Evolutionary conservation across 2,888 invertebrate species (phyloP).

Genomic region (Colletes collaris): DNA sequence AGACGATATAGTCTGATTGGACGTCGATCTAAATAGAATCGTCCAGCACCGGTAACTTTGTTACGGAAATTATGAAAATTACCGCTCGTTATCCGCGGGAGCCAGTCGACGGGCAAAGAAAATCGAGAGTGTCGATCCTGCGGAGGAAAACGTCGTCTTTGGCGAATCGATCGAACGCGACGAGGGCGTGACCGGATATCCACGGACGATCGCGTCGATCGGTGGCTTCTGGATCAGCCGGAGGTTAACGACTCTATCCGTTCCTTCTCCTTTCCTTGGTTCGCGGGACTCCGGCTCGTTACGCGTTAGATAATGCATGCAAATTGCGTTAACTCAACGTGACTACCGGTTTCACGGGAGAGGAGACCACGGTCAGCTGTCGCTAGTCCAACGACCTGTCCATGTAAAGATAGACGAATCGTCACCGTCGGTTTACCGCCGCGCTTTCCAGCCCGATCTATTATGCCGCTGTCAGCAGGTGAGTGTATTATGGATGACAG

Average conservation of each 20-base stretch:
- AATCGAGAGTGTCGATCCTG: slow-evolving; percentile 17
- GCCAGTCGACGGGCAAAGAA: not conserved
- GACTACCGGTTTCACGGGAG: slow-evolving; percentile 66
- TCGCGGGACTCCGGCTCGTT: slow-evolving; percentile 53
- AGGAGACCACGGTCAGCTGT: slow-evolving; percentile 47
- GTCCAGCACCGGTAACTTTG: slow-evolving; percentile 1
- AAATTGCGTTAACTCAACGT: slow-evolving; percentile 74
- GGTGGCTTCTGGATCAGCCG: slow-evolving; percentile 14
- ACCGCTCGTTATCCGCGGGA: slow-evolving; percentile 6
- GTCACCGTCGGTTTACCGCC: slow-evolving; percentile 52
- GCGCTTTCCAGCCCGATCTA: slow-evolving; percentile 51
- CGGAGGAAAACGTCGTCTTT: slow-evolving; percentile 13
- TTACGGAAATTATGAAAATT: slow-evolving; percentile 11
- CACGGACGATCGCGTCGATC: slow-evolving; percentile 14
- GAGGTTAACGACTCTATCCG: slow-evolving; percentile 60
- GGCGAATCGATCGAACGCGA: slow-evolving; percentile 3
- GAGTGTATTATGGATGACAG: slow-evolving; percentile 68
- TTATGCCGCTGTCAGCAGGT: slow-evolving; percentile 59
- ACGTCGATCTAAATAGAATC: slow-evolving; percentile 7
- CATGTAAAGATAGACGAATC: slow-evolving; percentile 70
- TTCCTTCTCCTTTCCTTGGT: slow-evolving; percentile 39
- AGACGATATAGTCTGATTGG: not conserved
- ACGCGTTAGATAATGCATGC: slow-evolving; percentile 76
- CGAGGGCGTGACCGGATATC: slow-evolving; percentile 50
- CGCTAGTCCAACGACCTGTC: slow-evolving; percentile 67